Evolutionary conservation across 2,797 vertebrate genomes (phyloP).

Genomic region (Petrocephalus sullivani): DNA sequence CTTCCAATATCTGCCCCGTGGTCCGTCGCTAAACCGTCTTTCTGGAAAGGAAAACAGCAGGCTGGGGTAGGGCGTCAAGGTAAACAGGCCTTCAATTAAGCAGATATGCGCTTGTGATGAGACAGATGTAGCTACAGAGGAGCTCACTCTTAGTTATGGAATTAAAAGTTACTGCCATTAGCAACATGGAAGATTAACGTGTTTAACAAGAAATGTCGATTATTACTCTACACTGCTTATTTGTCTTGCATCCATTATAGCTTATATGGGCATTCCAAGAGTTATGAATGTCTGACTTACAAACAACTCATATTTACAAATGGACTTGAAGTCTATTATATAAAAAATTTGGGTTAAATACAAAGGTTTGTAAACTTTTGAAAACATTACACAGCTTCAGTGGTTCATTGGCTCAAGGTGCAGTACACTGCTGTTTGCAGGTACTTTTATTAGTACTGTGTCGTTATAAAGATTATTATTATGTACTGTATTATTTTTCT

Average conservation of each 20-base stretch:
- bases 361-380: neutral
- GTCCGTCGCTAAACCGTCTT: constrained; percentile 37
- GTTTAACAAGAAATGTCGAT: neutral
- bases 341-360: neutral
- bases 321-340: neutral
- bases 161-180: neutral
- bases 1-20: constrained; percentile 36
- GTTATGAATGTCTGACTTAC: neutral
- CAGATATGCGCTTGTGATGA: neutral
- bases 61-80: constrained; percentile 16
- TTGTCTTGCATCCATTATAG: neutral
- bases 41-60: constrained; percentile 34
- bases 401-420: neutral
- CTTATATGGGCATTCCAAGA: neutral
- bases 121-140: neutral
- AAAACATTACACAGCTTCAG: neutral
- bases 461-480: neutral
- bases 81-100: constrained; percentile 21
- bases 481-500: neutral
- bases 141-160: neutral
- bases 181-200: neutral
- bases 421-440: neutral
- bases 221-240: neutral
- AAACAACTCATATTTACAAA: neutral
- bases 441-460: neutral